Percentiles rank a stretch among this genome's conserved stretches.
phyloP scores from a whole-genome alignment of 2,113 vertebrate species.

The Bucco capensis region DNA sequence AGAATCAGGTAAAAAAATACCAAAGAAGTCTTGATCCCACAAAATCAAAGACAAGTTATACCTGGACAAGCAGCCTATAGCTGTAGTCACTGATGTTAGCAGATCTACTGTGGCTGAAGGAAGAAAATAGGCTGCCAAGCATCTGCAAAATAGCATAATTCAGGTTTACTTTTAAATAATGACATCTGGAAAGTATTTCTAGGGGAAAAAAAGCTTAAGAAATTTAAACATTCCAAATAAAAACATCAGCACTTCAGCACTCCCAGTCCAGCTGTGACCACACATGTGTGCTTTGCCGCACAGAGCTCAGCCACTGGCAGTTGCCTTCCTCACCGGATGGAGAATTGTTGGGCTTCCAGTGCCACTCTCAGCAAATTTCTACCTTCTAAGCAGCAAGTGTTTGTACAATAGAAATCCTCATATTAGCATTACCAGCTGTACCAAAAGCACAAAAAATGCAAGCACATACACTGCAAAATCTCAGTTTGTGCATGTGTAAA shows the following conservation, averaged over 20 bases:
- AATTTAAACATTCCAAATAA: neutral
- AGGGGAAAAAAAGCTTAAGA: neutral
- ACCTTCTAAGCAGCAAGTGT: neutral
- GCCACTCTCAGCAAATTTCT: constrained; percentile 2
- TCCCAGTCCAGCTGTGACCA: neutral
- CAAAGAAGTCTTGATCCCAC: neutral
- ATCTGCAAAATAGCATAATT: neutral
- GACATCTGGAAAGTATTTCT: neutral
- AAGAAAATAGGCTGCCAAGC: neutral
- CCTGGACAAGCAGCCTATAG: neutral
- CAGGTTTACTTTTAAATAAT: neutral
- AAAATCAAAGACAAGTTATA: neutral
- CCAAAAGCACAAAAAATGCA: neutral
- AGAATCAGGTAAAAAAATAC: neutral
- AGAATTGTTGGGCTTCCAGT: neutral
- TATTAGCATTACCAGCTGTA: constrained; percentile 25
- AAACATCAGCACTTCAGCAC: neutral
- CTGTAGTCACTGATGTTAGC: neutral
- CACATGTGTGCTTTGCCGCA: rapidly evolving
- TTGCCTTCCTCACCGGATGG: neutral
- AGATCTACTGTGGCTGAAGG: rapidly evolving
- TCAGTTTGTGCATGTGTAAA: neutral
- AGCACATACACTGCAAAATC: neutral
- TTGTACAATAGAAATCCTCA: neutral
- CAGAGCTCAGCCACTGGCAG: rapidly evolving